Percentiles rank a stretch among this genome's conserved stretches.
Evolutionary conservation across 2,888 invertebrate species (phyloP).

Genomic region (Pycnomerus fuliginosus): DNA sequence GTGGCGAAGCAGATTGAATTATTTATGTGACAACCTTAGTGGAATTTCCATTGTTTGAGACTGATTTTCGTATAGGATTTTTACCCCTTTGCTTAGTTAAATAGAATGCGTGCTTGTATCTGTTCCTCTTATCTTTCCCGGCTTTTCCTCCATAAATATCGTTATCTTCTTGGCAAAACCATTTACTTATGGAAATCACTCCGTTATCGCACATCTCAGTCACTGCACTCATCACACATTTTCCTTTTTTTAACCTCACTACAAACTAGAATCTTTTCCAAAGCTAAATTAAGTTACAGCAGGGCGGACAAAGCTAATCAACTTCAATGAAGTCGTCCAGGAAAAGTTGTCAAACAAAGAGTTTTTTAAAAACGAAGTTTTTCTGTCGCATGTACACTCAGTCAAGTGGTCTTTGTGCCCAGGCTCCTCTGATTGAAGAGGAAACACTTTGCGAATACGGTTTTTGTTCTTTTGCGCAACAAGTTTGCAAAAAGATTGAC

Average conservation of each 20-base stretch:
- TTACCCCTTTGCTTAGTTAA: too few relatives aligned
- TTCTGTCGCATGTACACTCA: slow-evolving; percentile 6
- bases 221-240: slow-evolving; percentile 1
- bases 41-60: too few relatives aligned
- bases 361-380: slow-evolving; percentile 5
- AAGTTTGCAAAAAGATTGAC: too few relatives aligned
- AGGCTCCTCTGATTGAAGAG: too few relatives aligned
- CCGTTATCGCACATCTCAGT: slow-evolving; percentile 29
- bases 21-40: too few relatives aligned
- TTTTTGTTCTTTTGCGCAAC: slow-evolving; percentile 25
- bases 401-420: slow-evolving; percentile 12
- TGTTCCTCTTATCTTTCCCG: slow-evolving; percentile 26
- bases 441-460: slow-evolving; percentile 18
- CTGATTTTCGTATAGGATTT: too few relatives aligned
- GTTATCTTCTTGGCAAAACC: slow-evolving; percentile 32
- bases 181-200: slow-evolving; percentile 36
- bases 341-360: slow-evolving; percentile 13
- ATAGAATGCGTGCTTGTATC: slow-evolving; percentile 16
- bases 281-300: too few relatives aligned
- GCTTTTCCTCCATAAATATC: slow-evolving; percentile 34
- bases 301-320: slow-evolving; percentile 4
- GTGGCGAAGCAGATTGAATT: too few relatives aligned
- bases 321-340: background rate
- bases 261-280: background rate
- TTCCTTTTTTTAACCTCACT: slow-evolving; percentile 1